These are phyloP conservation scores for Aythya baeri DNA, from an alignment of 2,113 vertebrate species.

Conservation along the genomic window DNA sequence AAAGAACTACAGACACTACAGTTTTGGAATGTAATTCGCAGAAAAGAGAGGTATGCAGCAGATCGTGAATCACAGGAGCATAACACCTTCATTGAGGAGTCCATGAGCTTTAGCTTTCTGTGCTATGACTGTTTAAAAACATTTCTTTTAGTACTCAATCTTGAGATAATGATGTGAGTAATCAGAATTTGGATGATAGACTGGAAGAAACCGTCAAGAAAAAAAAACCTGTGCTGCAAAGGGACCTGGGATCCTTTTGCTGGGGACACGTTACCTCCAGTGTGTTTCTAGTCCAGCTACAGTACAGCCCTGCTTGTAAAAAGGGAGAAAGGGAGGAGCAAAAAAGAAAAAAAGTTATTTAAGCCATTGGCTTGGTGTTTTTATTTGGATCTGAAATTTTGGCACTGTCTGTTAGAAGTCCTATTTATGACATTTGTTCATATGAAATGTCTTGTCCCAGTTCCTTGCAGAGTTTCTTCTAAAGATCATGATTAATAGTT, in stretches of 20 bases:
- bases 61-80: background rate
- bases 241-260: background rate
- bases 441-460: slow-evolving; percentile 18
- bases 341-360: background rate
- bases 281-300: background rate
- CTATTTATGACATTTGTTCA: slow-evolving; percentile 54
- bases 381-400: background rate
- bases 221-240: background rate
- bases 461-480: slow-evolving; percentile 56
- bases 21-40: background rate
- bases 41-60: background rate
- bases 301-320: background rate
- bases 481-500: slow-evolving; percentile 72
- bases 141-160: background rate
- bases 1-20: background rate
- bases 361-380: background rate
- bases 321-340: background rate
- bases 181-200: background rate
- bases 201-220: background rate
- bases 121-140: background rate
- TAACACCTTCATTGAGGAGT: background rate
- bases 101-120: background rate
- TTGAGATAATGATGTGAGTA: background rate
- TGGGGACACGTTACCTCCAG: background rate
- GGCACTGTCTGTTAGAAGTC: slow-evolving; percentile 12